Evolutionary conservation across 2,797 vertebrate genomes (phyloP).

Genomic region (Enteromius thamalakanensis): DNA sequence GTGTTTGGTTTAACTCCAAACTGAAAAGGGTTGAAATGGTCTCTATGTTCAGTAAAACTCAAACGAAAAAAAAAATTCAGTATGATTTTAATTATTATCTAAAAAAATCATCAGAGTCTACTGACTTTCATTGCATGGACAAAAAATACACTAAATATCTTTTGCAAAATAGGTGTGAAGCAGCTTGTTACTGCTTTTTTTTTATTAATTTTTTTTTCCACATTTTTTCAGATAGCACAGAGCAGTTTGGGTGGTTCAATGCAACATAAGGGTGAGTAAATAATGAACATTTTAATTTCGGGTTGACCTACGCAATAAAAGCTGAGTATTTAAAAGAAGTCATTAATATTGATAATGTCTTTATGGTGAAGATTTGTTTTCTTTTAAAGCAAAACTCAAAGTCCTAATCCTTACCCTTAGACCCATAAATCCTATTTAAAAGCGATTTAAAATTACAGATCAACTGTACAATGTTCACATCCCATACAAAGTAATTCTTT

Average conservation of each 20-base stretch:
- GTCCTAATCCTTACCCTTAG: background rate
- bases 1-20: background rate
- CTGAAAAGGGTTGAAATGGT: background rate
- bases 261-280: background rate
- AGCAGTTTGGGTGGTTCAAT: background rate
- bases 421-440: background rate
- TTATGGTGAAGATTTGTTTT: background rate
- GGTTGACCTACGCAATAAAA: no score
- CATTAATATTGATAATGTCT: background rate
- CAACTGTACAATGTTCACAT: background rate
- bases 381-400: background rate
- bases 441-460: background rate
- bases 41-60: background rate
- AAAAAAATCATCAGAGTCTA: no score
- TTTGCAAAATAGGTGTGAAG: background rate
- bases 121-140: no score
- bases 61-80: no score
- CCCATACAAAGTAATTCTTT: background rate
- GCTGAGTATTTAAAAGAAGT: background rate
- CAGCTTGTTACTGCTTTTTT: no score
- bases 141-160: background rate
- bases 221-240: background rate
- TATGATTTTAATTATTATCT: background rate
- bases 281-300: background rate
- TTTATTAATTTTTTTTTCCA: background rate